phyloP scores from a whole-genome alignment of 2,113 vertebrate genomes.

The Puntigrus tetrazona region DNA sequence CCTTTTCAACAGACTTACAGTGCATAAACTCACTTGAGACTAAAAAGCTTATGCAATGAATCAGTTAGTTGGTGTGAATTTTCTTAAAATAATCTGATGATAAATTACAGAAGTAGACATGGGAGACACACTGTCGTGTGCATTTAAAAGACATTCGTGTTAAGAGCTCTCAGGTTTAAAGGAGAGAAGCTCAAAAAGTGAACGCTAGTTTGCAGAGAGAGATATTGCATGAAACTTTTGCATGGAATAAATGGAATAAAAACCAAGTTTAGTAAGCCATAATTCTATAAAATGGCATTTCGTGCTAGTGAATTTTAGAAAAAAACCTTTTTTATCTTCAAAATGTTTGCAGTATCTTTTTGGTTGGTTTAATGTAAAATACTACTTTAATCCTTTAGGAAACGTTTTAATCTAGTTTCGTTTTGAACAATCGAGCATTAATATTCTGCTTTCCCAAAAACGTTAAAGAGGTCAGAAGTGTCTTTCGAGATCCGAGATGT shows the following conservation, averaged over 20 bases:
- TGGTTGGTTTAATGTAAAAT: not conserved
- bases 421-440: not conserved
- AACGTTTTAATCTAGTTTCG: not conserved
- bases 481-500: not conserved
- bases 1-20: not conserved
- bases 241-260: not conserved
- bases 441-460: not conserved
- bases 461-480: not conserved
- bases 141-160: constrained; percentile 29
- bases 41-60: constrained; percentile 4
- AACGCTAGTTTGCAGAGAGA: not conserved
- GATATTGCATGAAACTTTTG: not conserved
- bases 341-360: not conserved
- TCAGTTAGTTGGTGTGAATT: not conserved
- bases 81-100: constrained; percentile 30
- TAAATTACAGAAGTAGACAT: not conserved
- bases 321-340: not conserved
- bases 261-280: not conserved
- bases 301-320: not conserved
- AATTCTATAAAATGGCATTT: not conserved
- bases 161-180: constrained; percentile 23
- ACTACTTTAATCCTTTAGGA: not conserved
- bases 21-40: not conserved
- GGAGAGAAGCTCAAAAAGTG: not conserved
- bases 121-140: not conserved